Conservation (phyloP, 1,140 invertebrate species). For the Nasonia vitripennis region DNA sequence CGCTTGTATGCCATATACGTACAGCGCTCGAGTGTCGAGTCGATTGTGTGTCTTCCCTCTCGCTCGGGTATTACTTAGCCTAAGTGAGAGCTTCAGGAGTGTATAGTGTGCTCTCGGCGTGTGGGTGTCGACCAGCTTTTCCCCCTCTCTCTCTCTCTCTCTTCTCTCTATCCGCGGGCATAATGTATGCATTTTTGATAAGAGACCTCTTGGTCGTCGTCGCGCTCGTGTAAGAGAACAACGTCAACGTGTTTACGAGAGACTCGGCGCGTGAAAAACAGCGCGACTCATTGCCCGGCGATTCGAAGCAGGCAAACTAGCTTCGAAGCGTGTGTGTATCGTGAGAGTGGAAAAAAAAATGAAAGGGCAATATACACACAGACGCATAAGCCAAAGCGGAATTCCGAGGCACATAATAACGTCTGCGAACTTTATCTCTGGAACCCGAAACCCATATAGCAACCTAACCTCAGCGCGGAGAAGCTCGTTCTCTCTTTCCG, state of each 20-base stretch:
- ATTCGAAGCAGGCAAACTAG: background rate
- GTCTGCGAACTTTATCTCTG: slow-evolving; percentile 20
- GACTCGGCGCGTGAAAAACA: too few relatives aligned
- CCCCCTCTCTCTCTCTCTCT: background rate
- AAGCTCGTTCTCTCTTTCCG: background rate
- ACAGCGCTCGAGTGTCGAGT: slow-evolving; percentile 20
- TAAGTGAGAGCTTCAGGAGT: background rate
- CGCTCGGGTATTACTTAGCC: slow-evolving; percentile 10
- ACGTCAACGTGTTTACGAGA: background rate
- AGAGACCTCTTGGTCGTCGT: background rate
- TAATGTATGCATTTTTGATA: slow-evolving; percentile 44
- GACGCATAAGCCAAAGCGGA: background rate
- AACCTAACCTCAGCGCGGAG: slow-evolving; percentile 2
- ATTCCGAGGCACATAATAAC: slow-evolving; percentile 25
- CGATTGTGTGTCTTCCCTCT: slow-evolving; percentile 1
- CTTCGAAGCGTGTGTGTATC: too few relatives aligned
- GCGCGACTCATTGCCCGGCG: background rate
- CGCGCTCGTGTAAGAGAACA: background rate
- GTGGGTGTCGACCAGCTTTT: background rate
- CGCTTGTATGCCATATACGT: background rate
- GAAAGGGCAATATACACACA: background rate
- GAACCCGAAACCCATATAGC: slow-evolving; percentile 8
- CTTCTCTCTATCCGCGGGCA: background rate
- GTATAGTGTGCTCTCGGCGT: background rate
- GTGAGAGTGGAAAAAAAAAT: too few relatives aligned